Percentiles rank a stretch among this genome's conserved stretches.
Evolutionary conservation across 2,113 vertebrate genomes (phyloP).

Genomic region (Amazona vittata): DNA sequence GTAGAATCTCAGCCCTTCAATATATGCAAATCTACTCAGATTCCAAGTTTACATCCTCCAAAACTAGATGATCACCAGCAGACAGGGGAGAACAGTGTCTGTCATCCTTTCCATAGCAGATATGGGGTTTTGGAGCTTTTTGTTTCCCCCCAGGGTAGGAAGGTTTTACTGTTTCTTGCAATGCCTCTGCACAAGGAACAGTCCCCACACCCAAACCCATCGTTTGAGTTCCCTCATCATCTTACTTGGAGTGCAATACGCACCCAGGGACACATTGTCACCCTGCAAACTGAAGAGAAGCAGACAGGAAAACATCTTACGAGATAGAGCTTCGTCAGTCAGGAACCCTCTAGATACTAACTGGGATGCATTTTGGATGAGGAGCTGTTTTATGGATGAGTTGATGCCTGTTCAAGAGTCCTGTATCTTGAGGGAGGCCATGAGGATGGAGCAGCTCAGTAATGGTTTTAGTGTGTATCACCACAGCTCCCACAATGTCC

Average conservation of each 20-base stretch:
- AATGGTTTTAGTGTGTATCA: not conserved
- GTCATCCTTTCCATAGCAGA: not conserved
- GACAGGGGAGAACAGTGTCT: not conserved
- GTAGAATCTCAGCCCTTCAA: not conserved
- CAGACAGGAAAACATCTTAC: not conserved
- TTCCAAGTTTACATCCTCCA: not conserved
- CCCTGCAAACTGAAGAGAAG: not conserved
- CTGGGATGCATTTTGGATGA: not conserved
- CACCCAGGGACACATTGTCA: not conserved
- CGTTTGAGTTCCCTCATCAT: fast-evolving
- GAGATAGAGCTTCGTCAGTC: not conserved
- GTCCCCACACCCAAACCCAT: not conserved
- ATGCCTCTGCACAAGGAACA: not conserved
- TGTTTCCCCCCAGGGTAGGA: not conserved
- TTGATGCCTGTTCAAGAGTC: not conserved
- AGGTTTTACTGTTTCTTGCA: not conserved
- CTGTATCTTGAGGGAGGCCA: not conserved
- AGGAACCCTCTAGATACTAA: not conserved
- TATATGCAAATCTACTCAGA: not conserved
- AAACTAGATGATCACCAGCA: not conserved
- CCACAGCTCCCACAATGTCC: not conserved
- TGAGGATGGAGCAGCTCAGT: not conserved
- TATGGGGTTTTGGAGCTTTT: not conserved
- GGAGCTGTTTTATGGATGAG: not conserved
- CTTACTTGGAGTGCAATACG: not conserved